Percentiles rank a stretch among this genome's conserved stretches.
Conservation (phyloP, 1,140 invertebrate genomes). For the Stegodyphus dumicola region DNA sequence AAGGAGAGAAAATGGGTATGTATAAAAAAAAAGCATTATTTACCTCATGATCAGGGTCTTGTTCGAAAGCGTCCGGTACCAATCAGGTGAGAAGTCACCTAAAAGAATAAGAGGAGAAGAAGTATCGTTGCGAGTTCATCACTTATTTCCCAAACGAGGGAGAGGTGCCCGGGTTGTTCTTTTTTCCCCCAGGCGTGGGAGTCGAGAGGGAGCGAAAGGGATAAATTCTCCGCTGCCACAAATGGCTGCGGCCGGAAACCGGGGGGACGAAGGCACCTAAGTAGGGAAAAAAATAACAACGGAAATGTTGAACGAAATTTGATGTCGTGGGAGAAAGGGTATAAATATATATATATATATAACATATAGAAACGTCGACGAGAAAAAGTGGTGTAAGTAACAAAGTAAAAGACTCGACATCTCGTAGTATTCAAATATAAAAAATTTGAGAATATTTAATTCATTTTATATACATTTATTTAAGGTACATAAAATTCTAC, state of each 20-base stretch:
- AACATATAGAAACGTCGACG: background rate
- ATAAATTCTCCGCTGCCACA: constrained; percentile 42
- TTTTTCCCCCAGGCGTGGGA: constrained; percentile 44
- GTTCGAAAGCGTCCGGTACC: no score
- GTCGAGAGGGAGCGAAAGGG: constrained; percentile 50
- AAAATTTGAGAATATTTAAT: no score
- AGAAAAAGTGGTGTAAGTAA: constrained; percentile 1
- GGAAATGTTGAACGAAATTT: constrained; percentile 60
- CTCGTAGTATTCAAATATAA: no score
- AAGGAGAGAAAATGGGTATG: no score
- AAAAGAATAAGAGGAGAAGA: no score
- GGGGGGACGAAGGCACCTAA: constrained; percentile 9
- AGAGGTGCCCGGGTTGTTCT: constrained; percentile 13
- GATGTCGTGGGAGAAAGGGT: constrained; percentile 61
- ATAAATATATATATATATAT: constrained; percentile 40
- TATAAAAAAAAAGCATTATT: no score
- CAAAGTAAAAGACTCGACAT: no score
- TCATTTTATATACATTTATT: no score
- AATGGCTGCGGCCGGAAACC: constrained; percentile 20
- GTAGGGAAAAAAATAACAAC: constrained; percentile 48
- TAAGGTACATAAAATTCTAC: no score
- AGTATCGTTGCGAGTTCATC: no score
- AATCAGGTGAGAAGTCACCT: no score
- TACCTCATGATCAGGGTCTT: no score
- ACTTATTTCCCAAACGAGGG: background rate